Evolutionary conservation across 2,113 vertebrate species (phyloP), one percentile per base, ranked within the genome.

Genomic region (Rhea americana): DNA sequence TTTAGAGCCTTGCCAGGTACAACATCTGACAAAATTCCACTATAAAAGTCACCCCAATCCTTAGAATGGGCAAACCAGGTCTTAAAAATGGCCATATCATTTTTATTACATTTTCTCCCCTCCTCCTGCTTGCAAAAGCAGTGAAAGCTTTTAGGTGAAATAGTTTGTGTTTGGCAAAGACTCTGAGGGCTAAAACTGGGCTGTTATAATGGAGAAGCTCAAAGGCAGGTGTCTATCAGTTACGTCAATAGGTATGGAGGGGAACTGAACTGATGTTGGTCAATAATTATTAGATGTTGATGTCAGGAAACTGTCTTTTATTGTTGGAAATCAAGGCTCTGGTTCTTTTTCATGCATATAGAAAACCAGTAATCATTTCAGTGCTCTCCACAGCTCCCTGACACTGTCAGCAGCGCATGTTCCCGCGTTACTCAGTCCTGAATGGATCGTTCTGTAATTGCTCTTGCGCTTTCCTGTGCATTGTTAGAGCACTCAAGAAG

Each of bases 381-480:
- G 1, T 41, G 50, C 11, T 81, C 56, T 81, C 61, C n/a, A 12
- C 0, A 2, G 45, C 56, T 94, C 41, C 45, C 35, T 78, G 77
- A 39, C 47, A 32, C 37, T 75, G 55, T 72, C 78, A 91, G 81
- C 41, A 85, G 63, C 87, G 62, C 63, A 21, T 0, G 2, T 7
- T 79, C 55, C 45, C 82, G 30, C 59, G 55, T 96, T 93, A 91
- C 41, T 94, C 87, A 85, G 59, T 67, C 79, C 53, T 55, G 94
- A 51, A 87, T 85, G 7, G 8, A 96, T 92, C 30, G 35, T 82
- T 4, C 82, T 82, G 88, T 92, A 94, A 94, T 85, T 89, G 92
- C 30, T 71, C 48, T 79, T 72, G 26, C 63, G 66, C 81, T 85
- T 95, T 28, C 74, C 71, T 87, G 35, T 87, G 71, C 66, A 50